A percentile compares a stretch with the other conserved stretches of the same genome.
Conservation (phyloP, 1,140 invertebrate genomes). For the Tachypleus tridentatus region DNA sequence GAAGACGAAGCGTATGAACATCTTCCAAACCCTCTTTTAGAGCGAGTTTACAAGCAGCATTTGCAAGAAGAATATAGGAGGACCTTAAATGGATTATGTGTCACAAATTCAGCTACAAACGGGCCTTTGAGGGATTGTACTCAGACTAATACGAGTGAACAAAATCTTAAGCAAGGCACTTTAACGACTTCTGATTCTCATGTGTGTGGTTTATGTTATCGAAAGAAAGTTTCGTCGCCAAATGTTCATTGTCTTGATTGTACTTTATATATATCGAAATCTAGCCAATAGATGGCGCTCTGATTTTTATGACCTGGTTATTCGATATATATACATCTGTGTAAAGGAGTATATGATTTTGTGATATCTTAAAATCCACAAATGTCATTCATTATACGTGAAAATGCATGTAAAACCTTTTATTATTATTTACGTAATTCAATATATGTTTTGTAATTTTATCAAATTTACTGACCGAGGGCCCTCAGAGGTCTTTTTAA, state of each 20-base stretch:
- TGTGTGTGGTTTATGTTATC: conserved; percentile 68
- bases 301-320: too few relatives aligned
- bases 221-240: conserved; percentile 58
- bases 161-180: conserved; percentile 11
- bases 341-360: too few relatives aligned
- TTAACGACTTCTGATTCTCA: conserved; percentile 29
- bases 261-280: conserved; percentile 72
- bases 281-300: too few relatives aligned
- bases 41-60: conserved; percentile 58
- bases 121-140: not conserved
- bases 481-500: too few relatives aligned
- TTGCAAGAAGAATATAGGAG: conserved; percentile 39
- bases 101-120: not conserved
- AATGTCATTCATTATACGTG: too few relatives aligned
- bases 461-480: too few relatives aligned
- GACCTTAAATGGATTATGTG: conserved; percentile 27
- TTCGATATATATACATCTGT: too few relatives aligned
- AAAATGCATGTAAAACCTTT: too few relatives aligned
- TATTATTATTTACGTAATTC: too few relatives aligned
- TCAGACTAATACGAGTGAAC: conserved; percentile 5
- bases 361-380: too few relatives aligned
- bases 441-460: too few relatives aligned
- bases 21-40: conserved; percentile 79
- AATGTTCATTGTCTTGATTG: conserved; percentile 74
- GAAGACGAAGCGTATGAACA: conserved; percentile 71